These are phyloP conservation scores for Notarius quadriscutis DNA, from an alignment of 2,113 vertebrate species.

Conservation along the genomic window DNA sequence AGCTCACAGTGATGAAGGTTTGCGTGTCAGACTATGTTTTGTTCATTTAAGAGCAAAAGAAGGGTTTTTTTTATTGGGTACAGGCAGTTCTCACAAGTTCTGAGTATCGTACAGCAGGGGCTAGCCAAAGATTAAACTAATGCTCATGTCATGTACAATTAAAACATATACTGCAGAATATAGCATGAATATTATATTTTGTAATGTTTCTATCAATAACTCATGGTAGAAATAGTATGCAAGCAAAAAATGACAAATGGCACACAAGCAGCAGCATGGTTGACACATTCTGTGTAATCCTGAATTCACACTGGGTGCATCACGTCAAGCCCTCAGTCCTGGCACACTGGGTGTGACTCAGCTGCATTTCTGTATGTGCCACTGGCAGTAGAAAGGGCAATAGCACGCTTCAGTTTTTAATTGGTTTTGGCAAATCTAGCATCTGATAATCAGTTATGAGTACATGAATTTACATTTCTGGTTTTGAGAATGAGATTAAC, in stretches of 20 bases:
- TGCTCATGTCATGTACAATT: background rate
- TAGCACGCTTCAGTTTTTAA: background rate
- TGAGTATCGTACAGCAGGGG: background rate
- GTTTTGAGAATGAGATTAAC: background rate
- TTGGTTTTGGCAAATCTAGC: background rate
- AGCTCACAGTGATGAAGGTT: background rate
- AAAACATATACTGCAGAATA: background rate
- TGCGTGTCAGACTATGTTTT: background rate
- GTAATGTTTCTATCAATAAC: background rate
- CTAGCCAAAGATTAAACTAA: background rate
- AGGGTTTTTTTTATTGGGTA: background rate
- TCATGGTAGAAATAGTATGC: background rate
- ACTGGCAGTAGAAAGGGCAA: background rate
- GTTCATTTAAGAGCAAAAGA: background rate
- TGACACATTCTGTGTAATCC: background rate
- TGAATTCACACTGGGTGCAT: background rate
- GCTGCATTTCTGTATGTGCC: background rate
- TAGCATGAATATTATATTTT: background rate
- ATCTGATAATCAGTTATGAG: background rate
- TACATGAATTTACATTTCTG: background rate
- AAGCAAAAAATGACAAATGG: background rate
- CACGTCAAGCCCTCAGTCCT: too few relatives aligned
- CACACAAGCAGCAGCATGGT: background rate
- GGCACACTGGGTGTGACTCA: background rate
- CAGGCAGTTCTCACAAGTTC: background rate